phyloP scores from a whole-genome alignment of 2,888 invertebrate genomes.

The Eurytoma californica region DNA sequence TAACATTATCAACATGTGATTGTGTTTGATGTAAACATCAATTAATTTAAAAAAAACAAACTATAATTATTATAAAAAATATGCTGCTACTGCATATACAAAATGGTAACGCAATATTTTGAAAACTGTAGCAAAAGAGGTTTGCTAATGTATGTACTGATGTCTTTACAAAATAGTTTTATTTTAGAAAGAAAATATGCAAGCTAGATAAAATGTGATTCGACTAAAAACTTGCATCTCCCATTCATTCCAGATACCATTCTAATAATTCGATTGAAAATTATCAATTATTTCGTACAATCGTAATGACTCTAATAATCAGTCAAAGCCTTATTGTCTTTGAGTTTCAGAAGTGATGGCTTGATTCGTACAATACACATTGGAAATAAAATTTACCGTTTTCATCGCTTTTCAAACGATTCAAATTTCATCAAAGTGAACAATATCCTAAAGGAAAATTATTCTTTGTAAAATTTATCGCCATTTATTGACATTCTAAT shows the following conservation, averaged over 20 bases:
- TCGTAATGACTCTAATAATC: conserved; percentile 56
- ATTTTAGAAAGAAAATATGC: conserved; percentile 2
- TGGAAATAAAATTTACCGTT: conserved; percentile 35
- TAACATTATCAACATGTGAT: too few relatives aligned
- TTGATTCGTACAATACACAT: conserved; percentile 45
- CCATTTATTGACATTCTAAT: conserved; percentile 33
- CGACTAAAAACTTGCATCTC: conserved; percentile 30
- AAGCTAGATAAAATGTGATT: conserved; percentile 36
- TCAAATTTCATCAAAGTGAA: too few relatives aligned
- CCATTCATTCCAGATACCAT: conserved; percentile 1
- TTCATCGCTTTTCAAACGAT: conserved; percentile 24
- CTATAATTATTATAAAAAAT: too few relatives aligned
- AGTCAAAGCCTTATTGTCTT: conserved; percentile 69
- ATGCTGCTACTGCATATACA: too few relatives aligned
- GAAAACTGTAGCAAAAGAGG: background rate
- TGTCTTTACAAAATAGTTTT: background rate
- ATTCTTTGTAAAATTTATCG: background rate
- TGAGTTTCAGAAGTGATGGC: conserved; percentile 51
- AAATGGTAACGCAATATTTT: too few relatives aligned
- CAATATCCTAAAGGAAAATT: conserved; percentile 8
- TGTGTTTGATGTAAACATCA: too few relatives aligned
- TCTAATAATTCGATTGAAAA: conserved; percentile 9
- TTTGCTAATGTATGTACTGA: background rate
- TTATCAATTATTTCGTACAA: conserved; percentile 13
- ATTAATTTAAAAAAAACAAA: too few relatives aligned